These are phyloP conservation scores for Bombus superbus DNA, from an alignment of 1,140 invertebrate species.

Conservation along the genomic window DNA sequence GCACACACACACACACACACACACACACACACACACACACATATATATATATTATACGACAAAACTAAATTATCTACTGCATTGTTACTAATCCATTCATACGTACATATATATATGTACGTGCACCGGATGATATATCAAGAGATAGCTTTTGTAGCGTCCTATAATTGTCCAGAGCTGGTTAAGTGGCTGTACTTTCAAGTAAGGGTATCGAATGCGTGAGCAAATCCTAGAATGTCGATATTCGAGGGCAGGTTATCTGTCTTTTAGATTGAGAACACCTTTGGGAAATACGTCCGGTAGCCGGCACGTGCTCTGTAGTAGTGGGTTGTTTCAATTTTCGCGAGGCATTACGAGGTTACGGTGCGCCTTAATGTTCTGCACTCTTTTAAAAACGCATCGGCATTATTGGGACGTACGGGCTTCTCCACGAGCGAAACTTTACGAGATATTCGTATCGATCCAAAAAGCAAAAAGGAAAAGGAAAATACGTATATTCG, in stretches of 20 bases:
- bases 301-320: conserved; percentile 24
- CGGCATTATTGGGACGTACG: not conserved
- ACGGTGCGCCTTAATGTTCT: conserved; percentile 1
- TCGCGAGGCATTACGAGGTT: not conserved
- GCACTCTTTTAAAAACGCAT: not conserved
- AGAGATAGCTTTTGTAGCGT: not conserved
- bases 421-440: not conserved
- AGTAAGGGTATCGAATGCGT: conserved; percentile 30
- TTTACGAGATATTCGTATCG: not conserved
- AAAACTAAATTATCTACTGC: no score
- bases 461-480: not conserved
- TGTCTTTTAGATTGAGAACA: conserved; percentile 51
- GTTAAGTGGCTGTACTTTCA: not conserved
- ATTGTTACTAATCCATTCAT: no score
- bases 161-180: not conserved
- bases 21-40: no score
- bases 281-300: conserved; percentile 61
- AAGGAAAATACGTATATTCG: not conserved
- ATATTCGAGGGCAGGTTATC: conserved; percentile 42
- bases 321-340: conserved; percentile 40
- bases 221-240: conserved; percentile 50
- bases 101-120: no score
- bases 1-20: no score
- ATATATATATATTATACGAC: no score
- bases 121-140: not conserved